These are phyloP conservation scores for Mormyrops boulengeri DNA, from an alignment of 2,797 vertebrate species.

Conservation along the genomic window DNA sequence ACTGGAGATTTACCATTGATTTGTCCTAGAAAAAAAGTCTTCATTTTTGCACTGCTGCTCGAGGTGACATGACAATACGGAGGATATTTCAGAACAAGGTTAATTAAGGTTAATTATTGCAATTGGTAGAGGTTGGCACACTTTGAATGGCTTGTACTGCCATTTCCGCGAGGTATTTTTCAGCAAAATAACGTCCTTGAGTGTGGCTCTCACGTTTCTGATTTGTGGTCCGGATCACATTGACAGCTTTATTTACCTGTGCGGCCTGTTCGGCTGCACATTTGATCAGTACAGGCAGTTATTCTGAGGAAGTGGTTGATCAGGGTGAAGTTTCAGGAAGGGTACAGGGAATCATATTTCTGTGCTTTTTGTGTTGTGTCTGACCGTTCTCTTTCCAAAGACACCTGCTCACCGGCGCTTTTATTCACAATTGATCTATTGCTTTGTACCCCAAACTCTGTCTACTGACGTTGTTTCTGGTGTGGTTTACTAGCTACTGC, in stretches of 20 bases:
- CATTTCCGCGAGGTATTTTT: background rate
- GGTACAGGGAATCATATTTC: background rate
- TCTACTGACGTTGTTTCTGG: slow-evolving; percentile 13
- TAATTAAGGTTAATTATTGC: slow-evolving; percentile 57
- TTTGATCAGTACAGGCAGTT: background rate
- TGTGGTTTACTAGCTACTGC: slow-evolving; percentile 23
- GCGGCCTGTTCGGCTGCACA: background rate
- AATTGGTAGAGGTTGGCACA: slow-evolving; percentile 43
- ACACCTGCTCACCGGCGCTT: background rate
- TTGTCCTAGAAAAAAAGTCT: slow-evolving; percentile 34
- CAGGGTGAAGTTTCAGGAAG: background rate
- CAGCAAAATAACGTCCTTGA: background rate
- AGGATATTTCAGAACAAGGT: slow-evolving; percentile 43
- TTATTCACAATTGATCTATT: slow-evolving; percentile 19
- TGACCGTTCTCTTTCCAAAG: background rate
- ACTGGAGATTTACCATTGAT: slow-evolving; percentile 33
- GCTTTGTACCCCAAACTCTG: slow-evolving; percentile 7
- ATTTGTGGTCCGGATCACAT: background rate
- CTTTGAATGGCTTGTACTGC: slow-evolving; percentile 29
- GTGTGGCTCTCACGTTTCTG: background rate
- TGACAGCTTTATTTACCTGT: background rate
- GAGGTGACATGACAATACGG: slow-evolving; percentile 37
- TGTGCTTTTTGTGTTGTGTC: background rate
- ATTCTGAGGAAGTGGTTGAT: background rate
- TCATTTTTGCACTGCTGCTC: slow-evolving; percentile 32